Evolutionary conservation across 2,113 vertebrate genomes (phyloP).

Genomic region (Ciconia stormi): DNA sequence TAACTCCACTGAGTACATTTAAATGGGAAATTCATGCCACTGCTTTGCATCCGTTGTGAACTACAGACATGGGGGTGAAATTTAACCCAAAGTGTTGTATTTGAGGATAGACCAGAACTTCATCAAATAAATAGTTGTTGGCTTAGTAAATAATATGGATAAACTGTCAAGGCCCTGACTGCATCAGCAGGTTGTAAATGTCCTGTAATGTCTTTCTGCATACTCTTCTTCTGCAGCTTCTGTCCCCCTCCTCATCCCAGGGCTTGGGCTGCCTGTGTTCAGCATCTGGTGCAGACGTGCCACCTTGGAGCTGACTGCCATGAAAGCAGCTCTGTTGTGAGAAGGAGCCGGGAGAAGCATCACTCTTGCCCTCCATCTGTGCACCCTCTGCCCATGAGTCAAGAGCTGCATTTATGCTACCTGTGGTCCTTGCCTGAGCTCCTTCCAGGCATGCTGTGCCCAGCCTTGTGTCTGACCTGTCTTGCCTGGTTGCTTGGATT

Average conservation of each 20-base stretch:
- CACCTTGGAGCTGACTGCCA: neutral
- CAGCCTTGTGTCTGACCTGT: neutral
- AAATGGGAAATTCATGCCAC: neutral
- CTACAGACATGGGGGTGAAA: neutral
- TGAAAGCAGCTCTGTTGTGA: neutral
- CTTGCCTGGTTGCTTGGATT: neutral
- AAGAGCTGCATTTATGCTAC: neutral
- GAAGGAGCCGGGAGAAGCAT: neutral
- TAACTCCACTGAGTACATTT: neutral
- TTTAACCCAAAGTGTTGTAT: neutral
- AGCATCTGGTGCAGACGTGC: neutral
- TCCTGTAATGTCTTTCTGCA: neutral
- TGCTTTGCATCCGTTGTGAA: rapidly evolving
- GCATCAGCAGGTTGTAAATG: neutral
- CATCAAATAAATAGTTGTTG: neutral
- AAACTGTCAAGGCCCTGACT: neutral
- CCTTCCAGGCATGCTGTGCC: neutral
- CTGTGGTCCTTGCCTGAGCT: neutral
- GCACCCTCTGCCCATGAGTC: neutral
- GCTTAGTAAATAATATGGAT: neutral
- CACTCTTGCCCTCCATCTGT: rapidly evolving
- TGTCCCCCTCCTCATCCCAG: neutral
- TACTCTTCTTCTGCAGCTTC: neutral
- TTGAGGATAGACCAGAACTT: neutral
- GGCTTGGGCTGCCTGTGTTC: neutral